These are phyloP conservation scores for Gopherus evgoodei DNA, from an alignment of 2,113 vertebrate species.

Conservation along the genomic window DNA sequence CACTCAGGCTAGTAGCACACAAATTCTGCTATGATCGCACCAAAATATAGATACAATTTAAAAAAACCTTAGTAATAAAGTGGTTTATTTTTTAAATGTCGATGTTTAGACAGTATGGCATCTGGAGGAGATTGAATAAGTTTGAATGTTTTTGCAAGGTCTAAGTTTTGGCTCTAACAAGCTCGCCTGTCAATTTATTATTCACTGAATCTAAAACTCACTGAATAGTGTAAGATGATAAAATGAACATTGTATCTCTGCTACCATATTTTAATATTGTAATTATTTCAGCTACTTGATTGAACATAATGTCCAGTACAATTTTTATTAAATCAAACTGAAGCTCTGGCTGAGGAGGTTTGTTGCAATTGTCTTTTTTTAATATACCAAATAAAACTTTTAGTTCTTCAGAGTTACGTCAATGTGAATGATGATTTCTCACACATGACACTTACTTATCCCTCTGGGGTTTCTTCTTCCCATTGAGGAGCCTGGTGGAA, in stretches of 20 bases:
- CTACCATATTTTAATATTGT: neutral
- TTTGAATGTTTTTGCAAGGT: slow-evolving; percentile 46
- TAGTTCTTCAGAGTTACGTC: slow-evolving; percentile 2
- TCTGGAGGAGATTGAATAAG: slow-evolving; percentile 55
- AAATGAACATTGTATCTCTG: neutral
- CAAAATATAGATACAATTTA: slow-evolving; percentile 20
- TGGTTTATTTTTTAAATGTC: slow-evolving; percentile 57
- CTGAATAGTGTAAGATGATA: neutral
- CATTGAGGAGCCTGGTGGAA: slow-evolving; percentile 47
- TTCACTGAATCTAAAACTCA: slow-evolving; percentile 41
- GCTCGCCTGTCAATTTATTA: slow-evolving; percentile 57
- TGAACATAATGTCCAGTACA: slow-evolving; percentile 6
- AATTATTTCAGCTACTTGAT: neutral
- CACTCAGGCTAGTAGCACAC: slow-evolving; percentile 50
- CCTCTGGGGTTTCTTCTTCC: slow-evolving; percentile 53
- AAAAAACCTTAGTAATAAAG: slow-evolving; percentile 64
- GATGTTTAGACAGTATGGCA: slow-evolving; percentile 51
- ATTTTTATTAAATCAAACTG: accelerated
- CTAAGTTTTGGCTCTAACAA: slow-evolving; percentile 49
- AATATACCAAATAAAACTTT: neutral
- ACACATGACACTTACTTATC: slow-evolving; percentile 42
- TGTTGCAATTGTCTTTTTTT: neutral
- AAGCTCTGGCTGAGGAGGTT: neutral
- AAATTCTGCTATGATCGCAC: neutral
- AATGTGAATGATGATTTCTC: slow-evolving; percentile 54